Evolutionary conservation across 2,888 invertebrate genomes (phyloP).

Genomic region (Siphonodentalium dalli): DNA sequence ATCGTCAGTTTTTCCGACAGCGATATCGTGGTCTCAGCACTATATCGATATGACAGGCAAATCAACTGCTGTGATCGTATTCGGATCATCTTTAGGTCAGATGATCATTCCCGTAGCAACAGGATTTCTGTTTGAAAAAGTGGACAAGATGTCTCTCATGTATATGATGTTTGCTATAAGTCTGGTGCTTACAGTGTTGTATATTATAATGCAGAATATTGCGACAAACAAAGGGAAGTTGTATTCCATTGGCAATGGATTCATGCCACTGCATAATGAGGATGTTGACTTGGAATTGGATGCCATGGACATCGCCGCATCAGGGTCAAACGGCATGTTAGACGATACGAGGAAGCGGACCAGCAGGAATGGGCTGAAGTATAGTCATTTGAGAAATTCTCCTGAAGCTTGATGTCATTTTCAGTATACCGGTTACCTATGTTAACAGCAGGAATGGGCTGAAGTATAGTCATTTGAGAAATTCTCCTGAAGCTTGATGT

Average conservation of each 20-base stretch:
- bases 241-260: slow-evolving; percentile 34
- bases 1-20: slow-evolving; percentile 67
- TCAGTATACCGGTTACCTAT: too few species aligned
- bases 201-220: slow-evolving; percentile 57
- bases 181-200: slow-evolving; percentile 48
- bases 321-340: too few species aligned
- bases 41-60: slow-evolving; percentile 66
- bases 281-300: slow-evolving; percentile 39
- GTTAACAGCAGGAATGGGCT: too few species aligned
- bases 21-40: slow-evolving; percentile 66
- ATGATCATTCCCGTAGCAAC: slow-evolving; percentile 64
- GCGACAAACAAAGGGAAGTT: slow-evolving; percentile 40
- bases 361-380: too few species aligned
- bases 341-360: too few species aligned
- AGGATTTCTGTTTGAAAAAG: slow-evolving; percentile 58
- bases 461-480: too few species aligned
- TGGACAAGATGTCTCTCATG: slow-evolving; percentile 61
- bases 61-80: slow-evolving; percentile 65
- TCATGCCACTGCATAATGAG: slow-evolving; percentile 40
- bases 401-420: too few species aligned
- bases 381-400: too few species aligned
- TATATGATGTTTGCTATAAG: slow-evolving; percentile 56
- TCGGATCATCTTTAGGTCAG: slow-evolving; percentile 66
- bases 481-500: too few species aligned
- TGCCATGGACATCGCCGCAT: too few species aligned